Base-by-base conservation (phyloP, 2,888 invertebrate species). In the Phortica magna region DNA sequence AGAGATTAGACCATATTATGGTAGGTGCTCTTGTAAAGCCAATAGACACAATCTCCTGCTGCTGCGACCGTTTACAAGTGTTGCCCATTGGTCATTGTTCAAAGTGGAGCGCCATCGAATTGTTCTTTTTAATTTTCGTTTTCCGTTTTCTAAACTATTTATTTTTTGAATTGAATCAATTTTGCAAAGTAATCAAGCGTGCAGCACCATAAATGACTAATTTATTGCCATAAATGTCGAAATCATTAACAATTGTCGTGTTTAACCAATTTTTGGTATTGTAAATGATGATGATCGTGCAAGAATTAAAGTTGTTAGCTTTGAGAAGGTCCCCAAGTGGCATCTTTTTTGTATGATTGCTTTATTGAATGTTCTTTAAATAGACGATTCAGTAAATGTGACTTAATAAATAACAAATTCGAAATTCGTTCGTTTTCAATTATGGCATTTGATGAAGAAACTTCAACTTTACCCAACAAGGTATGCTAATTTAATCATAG, bases 81-180 rank as follows among this genome's bases (percentile, higher is more conserved):
- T 17, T 19, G 19, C 9, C 9, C 61, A 17, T 4, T n/a, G 65
- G 31, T 17, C 70, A 43, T 48, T 70, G 57, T 1, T 6, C 55
- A 31, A 72, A 43, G n/a, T 72, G 6, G 72, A 41, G 43, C 12
- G n/a, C 55, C 41, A 55, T 14, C 12, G 55, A 19, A 7, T 17
- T 22, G 14, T n/a, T n/a, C 39, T 57, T 43, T 19, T 43, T n/a
- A n/a, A n/a, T n/a, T n/a, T n/a, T n/a, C n/a, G n/a, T 19, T 68
- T 17, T 10, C 0, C 0, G 10, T 39, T n/a, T 17, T 70, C 61
- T 64, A 55, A 75, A 59, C 10, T 42, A 31, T 55, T 71, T 73
- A 57, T 73, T 81, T 78, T 81, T 84, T 81, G 80, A 84, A 81
- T 83, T 80, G 76, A 83, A 83, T 78, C 77, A 79, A 77, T 74